Evolutionary conservation across 2,888 invertebrate species (phyloP).

Genomic region (Drosophila longiperda): DNA sequence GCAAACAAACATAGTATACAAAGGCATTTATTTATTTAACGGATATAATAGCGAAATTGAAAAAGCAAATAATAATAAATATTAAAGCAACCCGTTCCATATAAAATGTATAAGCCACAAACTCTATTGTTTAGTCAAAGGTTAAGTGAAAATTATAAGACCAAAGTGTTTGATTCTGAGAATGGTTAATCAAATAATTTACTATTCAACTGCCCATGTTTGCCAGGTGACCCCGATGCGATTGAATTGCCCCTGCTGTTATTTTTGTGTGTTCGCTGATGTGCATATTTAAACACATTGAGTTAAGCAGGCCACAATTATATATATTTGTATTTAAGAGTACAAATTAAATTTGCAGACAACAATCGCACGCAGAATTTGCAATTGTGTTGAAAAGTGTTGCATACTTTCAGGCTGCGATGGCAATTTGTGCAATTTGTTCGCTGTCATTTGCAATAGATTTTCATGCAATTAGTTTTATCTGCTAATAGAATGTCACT

Average conservation of each 20-base stretch:
- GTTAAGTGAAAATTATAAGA: constrained; percentile 49
- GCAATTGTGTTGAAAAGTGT: constrained; percentile 34
- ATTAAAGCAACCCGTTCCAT: not conserved
- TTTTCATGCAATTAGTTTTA: constrained; percentile 66
- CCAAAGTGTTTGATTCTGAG: constrained; percentile 9
- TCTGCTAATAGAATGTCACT: constrained; percentile 66
- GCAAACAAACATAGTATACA: not conserved
- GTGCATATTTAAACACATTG: constrained; percentile 46
- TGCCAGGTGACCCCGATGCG: constrained; percentile 35
- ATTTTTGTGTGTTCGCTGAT: not conserved
- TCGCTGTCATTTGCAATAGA: constrained; percentile 56
- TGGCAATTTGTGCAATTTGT: constrained; percentile 50
- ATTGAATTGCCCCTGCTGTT: constrained; percentile 19
- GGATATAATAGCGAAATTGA: not conserved
- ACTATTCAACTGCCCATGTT: constrained; percentile 21
- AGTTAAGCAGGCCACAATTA: constrained; percentile 29
- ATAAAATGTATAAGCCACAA: not conserved
- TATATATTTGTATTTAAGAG: constrained; percentile 5
- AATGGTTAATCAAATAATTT: constrained; percentile 39
- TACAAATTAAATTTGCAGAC: constrained; percentile 27
- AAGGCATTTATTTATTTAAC: not conserved
- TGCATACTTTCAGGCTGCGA: constrained; percentile 48
- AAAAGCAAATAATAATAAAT: not conserved
- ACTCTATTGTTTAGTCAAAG: constrained; percentile 22
- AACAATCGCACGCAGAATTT: not conserved